Percentiles rank a stretch among this genome's conserved stretches.
Evolutionary conservation across 1,140 invertebrate species (phyloP).

Genomic region (Palaemon carinicauda): DNA sequence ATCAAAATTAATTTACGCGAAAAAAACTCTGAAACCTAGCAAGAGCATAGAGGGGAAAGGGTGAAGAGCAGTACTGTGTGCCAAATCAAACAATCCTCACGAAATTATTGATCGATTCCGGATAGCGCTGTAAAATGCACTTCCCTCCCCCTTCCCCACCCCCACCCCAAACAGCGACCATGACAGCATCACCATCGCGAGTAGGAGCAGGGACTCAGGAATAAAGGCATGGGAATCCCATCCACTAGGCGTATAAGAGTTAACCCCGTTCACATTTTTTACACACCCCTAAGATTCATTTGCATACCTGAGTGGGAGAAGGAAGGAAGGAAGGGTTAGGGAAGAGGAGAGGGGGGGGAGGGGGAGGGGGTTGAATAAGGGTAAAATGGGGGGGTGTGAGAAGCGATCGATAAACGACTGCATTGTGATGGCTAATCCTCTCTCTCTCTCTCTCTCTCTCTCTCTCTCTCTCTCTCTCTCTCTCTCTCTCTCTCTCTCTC

Average conservation of each 20-base stretch:
- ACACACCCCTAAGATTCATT: slow-evolving; percentile 26
- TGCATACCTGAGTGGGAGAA: slow-evolving; percentile 47
- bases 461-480: not conserved
- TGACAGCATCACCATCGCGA: too few species aligned
- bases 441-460: not conserved
- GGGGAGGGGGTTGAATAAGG: too few species aligned
- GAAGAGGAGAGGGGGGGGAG: too few species aligned
- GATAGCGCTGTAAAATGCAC: not conserved
- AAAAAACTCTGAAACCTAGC: too few species aligned
- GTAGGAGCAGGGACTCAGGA: too few species aligned
- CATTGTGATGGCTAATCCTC: slow-evolving; percentile 51
- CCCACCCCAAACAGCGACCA: too few species aligned
- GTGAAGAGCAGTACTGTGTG: not conserved
- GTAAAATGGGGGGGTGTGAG: not conserved
- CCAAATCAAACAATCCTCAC: too few species aligned
- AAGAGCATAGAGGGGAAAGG: not conserved
- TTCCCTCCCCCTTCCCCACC: not conserved
- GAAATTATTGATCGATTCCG: not conserved
- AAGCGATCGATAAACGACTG: slow-evolving; percentile 37
- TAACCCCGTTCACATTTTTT: slow-evolving; percentile 44
- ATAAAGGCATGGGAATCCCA: too few species aligned
- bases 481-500: not conserved
- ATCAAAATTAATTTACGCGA: too few species aligned
- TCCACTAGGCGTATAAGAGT: not conserved
- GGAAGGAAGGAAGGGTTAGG: too few species aligned